Conservation (phyloP, 2,113 vertebrate species). For the Ondatra zibethicus region DNA sequence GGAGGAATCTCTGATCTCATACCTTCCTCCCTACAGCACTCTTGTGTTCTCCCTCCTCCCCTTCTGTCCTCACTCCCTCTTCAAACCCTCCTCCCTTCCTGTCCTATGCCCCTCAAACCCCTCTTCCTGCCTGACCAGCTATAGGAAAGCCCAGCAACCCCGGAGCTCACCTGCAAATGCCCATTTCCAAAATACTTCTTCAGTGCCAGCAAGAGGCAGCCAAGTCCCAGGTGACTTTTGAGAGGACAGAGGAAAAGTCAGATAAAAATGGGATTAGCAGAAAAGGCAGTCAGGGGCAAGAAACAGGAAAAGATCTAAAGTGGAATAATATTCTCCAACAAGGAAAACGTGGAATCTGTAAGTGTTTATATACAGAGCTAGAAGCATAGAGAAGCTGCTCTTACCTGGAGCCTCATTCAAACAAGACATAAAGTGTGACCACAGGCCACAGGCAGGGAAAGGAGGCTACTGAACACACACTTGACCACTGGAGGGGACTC, state of each 20-base stretch:
- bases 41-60: neutral
- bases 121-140: neutral
- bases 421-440: neutral
- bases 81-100: neutral
- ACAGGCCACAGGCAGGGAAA: neutral
- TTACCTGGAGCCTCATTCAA: constrained; percentile 6
- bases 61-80: neutral
- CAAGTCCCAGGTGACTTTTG: neutral
- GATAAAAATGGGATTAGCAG: neutral
- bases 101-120: neutral
- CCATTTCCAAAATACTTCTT: too few relatives aligned
- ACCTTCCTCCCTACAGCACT: neutral
- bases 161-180: neutral
- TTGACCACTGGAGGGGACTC: neutral
- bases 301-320: neutral
- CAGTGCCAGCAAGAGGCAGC: neutral
- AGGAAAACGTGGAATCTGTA: neutral
- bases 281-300: neutral
- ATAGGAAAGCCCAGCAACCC: neutral
- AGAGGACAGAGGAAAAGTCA: neutral
- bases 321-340: neutral
- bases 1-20: neutral
- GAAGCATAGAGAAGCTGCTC: neutral
- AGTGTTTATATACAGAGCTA: neutral
- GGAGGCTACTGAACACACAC: neutral